Percentiles rank a stretch among this genome's conserved stretches.
phyloP scores from a whole-genome alignment of 1,140 invertebrate species.

The Tetragonula clypearis region DNA sequence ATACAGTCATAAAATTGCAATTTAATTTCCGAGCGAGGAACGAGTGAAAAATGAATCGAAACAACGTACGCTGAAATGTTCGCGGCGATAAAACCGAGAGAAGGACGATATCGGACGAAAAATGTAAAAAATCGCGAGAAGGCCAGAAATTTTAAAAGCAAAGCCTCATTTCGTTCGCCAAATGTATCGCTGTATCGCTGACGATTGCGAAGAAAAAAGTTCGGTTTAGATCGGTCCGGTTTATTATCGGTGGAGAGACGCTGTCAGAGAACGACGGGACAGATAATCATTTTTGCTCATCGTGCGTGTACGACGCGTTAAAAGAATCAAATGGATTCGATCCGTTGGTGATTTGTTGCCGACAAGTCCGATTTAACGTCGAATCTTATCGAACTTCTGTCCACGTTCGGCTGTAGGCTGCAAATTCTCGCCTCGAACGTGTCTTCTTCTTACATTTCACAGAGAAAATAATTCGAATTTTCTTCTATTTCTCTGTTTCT shows the following conservation, averaged over 20 bases:
- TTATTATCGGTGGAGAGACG: not conserved
- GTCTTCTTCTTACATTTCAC: no score
- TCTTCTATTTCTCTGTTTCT: no score
- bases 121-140: not conserved
- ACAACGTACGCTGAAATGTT: no score
- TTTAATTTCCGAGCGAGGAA: no score
- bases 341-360: slow-evolving; percentile 48
- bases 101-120: no score
- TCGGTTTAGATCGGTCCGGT: not conserved
- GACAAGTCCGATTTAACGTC: slow-evolving; percentile 55
- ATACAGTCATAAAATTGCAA: no score
- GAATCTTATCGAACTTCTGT: slow-evolving; percentile 21
- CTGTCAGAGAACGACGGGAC: not conserved
- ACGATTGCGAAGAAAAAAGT: not conserved
- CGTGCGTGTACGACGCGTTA: not conserved
- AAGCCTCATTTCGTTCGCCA: not conserved
- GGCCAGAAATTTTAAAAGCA: not conserved
- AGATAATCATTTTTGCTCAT: slow-evolving; percentile 5
- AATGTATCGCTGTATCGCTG: not conserved
- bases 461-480: no score
- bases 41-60: no score
- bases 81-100: no score
- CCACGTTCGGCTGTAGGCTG: not conserved
- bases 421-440: no score
- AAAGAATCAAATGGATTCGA: slow-evolving; percentile 39